These are phyloP conservation scores for Scolopax rusticola DNA, from an alignment of 2,797 vertebrate species.

Conservation along the genomic window DNA sequence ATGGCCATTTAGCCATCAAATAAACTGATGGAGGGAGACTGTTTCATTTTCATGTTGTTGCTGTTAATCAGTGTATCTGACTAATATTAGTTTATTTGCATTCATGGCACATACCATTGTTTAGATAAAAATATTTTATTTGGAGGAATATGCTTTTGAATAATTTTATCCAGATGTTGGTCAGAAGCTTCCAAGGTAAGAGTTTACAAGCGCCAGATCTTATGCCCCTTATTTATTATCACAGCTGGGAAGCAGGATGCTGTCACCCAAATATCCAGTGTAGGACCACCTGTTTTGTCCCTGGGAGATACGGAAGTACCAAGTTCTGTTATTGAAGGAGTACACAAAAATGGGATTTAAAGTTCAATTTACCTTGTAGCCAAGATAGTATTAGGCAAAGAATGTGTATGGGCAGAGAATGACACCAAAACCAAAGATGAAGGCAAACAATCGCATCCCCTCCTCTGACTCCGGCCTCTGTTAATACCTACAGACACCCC, in stretches of 20 bases:
- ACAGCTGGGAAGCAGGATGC: conserved; percentile 31
- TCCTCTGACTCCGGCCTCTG: not conserved
- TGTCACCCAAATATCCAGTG: not conserved
- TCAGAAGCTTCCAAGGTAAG: not conserved
- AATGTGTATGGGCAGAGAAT: not conserved
- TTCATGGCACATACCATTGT: not conserved
- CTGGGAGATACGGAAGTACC: not conserved
- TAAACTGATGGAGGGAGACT: not conserved
- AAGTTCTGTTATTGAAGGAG: not conserved
- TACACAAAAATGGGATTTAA: not conserved
- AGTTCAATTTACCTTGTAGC: not conserved
- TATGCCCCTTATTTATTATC: conserved; percentile 33
- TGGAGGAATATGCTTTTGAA: not conserved
- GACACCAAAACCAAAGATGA: not conserved
- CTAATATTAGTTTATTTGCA: not conserved
- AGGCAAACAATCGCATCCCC: not conserved
- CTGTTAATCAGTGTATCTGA: not conserved
- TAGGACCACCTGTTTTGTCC: conserved; percentile 25
- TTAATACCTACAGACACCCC: not conserved
- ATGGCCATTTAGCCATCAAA: not conserved
- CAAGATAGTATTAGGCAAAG: not conserved
- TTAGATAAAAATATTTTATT: conserved; percentile 14
- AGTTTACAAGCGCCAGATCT: not conserved
- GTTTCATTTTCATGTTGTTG: not conserved
- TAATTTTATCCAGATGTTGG: conserved; percentile 47